Conservation (phyloP, 2,797 vertebrate species). For the Gallinago stenura region DNA sequence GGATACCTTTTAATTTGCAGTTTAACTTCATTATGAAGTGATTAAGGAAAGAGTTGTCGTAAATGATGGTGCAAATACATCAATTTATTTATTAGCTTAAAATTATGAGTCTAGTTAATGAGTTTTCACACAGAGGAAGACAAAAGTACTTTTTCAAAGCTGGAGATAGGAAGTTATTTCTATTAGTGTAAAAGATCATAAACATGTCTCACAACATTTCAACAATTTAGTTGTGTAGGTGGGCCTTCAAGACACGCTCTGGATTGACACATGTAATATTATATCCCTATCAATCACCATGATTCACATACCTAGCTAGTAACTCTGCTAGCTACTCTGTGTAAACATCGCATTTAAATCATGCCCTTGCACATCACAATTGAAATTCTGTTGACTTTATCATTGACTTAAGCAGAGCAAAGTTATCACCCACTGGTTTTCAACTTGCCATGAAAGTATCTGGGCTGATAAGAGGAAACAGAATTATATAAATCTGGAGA, state of each 20-base stretch:
- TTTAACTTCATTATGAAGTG: neutral
- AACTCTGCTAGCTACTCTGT: neutral
- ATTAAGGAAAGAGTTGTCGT: neutral
- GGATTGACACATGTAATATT: neutral
- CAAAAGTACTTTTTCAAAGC: neutral
- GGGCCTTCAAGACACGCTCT: neutral
- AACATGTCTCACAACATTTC: neutral
- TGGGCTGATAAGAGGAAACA: neutral
- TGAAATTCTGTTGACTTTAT: conserved; percentile 23
- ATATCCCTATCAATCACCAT: neutral
- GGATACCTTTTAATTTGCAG: neutral
- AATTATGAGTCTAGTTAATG: neutral
- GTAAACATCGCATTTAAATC: neutral
- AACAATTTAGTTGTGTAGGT: neutral
- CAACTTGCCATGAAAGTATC: neutral
- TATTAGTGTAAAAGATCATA: neutral
- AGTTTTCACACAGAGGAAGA: neutral
- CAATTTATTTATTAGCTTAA: neutral
- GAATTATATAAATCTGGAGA: neutral
- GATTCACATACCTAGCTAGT: neutral
- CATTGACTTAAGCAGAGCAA: neutral
- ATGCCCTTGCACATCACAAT: neutral
- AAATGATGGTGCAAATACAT: neutral
- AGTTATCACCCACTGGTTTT: neutral
- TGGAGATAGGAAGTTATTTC: neutral